phyloP scores from a whole-genome alignment of 2,113 vertebrate genomes.

The Cinclus mexicanus region DNA sequence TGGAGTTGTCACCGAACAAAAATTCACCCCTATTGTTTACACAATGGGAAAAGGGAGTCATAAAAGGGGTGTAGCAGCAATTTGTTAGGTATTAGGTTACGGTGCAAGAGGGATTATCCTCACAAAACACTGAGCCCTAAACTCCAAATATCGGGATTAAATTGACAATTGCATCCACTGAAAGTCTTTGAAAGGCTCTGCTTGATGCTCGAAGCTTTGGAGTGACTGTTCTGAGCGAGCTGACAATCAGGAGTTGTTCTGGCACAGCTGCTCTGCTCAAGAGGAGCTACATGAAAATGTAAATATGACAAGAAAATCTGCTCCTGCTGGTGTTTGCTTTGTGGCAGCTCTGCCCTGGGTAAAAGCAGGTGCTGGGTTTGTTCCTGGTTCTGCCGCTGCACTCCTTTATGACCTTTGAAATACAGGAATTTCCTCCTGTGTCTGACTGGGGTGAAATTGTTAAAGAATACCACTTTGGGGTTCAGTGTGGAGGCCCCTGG shows the following conservation, averaged over 20 bases:
- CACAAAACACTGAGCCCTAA: background rate
- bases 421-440: background rate
- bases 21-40: constrained; percentile 32
- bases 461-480: background rate
- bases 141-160: background rate
- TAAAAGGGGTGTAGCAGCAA: background rate
- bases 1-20: constrained; percentile 39
- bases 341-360: background rate
- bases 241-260: background rate
- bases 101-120: background rate
- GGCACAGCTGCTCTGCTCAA: background rate
- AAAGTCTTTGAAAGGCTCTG: background rate
- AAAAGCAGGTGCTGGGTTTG: background rate
- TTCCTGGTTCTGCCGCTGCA: background rate
- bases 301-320: background rate
- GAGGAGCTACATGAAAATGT: background rate
- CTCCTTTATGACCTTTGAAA: background rate
- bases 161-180: background rate
- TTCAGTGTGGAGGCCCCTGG: background rate
- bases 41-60: background rate
- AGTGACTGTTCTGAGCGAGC: background rate
- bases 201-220: background rate
- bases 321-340: background rate
- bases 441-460: background rate
- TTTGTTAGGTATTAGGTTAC: background rate